Conservation (phyloP, 2,888 invertebrate genomes). For the Melitaea athalia region DNA sequence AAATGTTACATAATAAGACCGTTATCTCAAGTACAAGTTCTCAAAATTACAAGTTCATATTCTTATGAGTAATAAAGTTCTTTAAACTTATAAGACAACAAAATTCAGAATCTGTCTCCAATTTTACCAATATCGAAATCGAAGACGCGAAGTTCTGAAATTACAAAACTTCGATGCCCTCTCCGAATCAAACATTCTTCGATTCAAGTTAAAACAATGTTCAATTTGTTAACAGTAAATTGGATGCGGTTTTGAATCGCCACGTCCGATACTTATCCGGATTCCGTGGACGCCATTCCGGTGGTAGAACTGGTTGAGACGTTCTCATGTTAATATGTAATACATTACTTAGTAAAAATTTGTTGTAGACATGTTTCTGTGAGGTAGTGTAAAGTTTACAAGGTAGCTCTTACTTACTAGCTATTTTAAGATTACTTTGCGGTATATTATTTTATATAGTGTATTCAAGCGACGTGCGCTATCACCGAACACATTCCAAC, state of each 20-base stretch:
- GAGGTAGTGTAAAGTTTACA: no score
- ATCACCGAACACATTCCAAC: no score
- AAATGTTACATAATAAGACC: no score
- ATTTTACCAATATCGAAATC: neutral
- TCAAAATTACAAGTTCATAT: no score
- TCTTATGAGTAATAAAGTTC: no score
- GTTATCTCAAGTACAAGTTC: no score
- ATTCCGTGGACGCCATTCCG: conserved; percentile 28
- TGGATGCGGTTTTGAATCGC: conserved; percentile 54
- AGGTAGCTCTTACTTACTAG: no score
- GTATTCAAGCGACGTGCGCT: no score
- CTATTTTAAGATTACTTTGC: no score
- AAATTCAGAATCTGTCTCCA: neutral
- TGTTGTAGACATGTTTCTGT: no score
- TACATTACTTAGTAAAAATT: neutral
- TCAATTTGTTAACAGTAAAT: conserved; percentile 58
- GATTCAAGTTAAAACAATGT: conserved; percentile 40
- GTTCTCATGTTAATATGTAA: neutral
- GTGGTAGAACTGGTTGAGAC: neutral
- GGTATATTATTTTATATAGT: no score
- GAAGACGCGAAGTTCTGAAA: neutral
- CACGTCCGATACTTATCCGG: conserved; percentile 42
- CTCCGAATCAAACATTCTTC: conserved; percentile 19
- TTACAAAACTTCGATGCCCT: neutral
- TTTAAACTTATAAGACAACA: no score